Conservation (phyloP, 2,113 vertebrate genomes). For the Halichoeres trimaculatus region DNA sequence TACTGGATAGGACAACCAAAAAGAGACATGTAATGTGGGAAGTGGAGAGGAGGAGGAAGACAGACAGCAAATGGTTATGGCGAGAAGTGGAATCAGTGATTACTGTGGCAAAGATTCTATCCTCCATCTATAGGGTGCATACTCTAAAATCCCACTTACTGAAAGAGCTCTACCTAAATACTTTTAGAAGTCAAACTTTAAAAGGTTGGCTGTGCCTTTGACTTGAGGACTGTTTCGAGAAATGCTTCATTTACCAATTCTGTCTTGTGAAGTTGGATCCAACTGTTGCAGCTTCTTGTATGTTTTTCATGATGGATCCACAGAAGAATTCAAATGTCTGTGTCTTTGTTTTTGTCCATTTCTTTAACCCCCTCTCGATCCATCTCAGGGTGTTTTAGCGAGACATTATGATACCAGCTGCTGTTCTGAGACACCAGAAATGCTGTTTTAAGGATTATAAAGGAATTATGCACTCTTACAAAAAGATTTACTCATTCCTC, state of each 20-base stretch:
- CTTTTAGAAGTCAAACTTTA: background rate
- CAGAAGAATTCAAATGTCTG: background rate
- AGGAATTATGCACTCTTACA: constrained; percentile 26
- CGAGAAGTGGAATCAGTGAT: no score
- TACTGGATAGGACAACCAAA: no score
- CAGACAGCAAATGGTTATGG: no score
- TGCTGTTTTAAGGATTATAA: constrained; percentile 39
- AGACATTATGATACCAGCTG: constrained; percentile 17
- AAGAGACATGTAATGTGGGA: no score
- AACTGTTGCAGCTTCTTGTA: background rate
- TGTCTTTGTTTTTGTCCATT: background rate
- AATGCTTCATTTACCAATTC: background rate
- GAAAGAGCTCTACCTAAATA: background rate
- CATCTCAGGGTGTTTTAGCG: background rate
- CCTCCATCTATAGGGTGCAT: no score
- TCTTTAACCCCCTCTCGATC: background rate
- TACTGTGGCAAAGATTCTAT: no score
- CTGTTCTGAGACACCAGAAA: constrained; percentile 9
- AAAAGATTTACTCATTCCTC: constrained; percentile 16
- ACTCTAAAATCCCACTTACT: no score
- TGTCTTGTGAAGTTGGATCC: background rate
- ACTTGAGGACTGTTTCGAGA: background rate
- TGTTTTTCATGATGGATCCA: background rate
- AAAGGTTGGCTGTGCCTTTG: background rate
- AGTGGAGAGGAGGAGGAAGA: no score